phyloP scores from a whole-genome alignment of 2,797 vertebrate species.

The Myripristis murdjan region DNA sequence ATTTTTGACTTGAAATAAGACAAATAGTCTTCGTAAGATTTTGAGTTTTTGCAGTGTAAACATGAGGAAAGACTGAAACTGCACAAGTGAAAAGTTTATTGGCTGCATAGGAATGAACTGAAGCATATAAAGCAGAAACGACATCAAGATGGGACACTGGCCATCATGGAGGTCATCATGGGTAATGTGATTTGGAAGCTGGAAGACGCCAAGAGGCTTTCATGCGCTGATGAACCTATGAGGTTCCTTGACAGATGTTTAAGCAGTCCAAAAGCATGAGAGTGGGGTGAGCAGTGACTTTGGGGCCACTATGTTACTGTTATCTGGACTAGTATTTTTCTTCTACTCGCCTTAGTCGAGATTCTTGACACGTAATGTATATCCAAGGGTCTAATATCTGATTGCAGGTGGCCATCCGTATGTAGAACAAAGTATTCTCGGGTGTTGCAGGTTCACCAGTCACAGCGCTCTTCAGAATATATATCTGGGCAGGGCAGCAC shows the following conservation, averaged over 20 bases:
- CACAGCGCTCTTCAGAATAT: slow-evolving; percentile 69
- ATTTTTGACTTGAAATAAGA: no score
- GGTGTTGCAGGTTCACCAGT: slow-evolving; percentile 20
- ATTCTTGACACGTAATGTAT: slow-evolving; percentile 89
- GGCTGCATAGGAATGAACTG: slow-evolving; percentile 18
- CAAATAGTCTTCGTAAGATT: no score
- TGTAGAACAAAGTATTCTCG: slow-evolving; percentile 84
- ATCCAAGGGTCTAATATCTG: slow-evolving; percentile 97
- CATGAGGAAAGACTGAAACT: slow-evolving; percentile 7
- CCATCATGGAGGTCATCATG: slow-evolving; percentile 21
- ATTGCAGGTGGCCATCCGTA: slow-evolving; percentile 93
- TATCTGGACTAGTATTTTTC: slow-evolving; percentile 15
- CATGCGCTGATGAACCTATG: slow-evolving; percentile 2
- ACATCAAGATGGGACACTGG: slow-evolving; percentile 2
- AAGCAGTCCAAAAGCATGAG: slow-evolving; percentile 18
- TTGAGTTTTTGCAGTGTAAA: no score
- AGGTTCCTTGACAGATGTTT: slow-evolving; percentile 22
- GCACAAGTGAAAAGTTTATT: slow-evolving; percentile 16
- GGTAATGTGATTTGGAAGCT: slow-evolving; percentile 28
- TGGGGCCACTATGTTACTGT: slow-evolving; percentile 14
- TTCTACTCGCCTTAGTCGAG: slow-evolving; percentile 83
- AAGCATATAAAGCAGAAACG: slow-evolving; percentile 12
- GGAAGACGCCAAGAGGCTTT: slow-evolving; percentile 9
- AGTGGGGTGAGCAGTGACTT: slow-evolving; percentile 12
- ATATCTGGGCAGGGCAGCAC: slow-evolving; percentile 77